phyloP scores from a whole-genome alignment of 2,113 vertebrate genomes.

The Amphiprion percula region DNA sequence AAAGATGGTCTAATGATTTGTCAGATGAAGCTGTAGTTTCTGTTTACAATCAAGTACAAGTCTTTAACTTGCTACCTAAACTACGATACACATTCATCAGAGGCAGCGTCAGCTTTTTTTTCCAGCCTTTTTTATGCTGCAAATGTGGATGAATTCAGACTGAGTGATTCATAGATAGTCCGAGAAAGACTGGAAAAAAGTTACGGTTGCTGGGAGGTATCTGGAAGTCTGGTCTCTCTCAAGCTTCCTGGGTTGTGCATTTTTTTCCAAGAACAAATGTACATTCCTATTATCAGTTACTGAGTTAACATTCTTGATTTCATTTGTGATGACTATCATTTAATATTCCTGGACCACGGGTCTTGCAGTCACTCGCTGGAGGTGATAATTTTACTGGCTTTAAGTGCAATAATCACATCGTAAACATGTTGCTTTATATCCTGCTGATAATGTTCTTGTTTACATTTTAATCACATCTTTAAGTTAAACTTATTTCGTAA shows the following conservation, averaged over 20 bases:
- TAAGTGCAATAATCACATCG: slow-evolving; percentile 76
- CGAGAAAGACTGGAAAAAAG: slow-evolving; percentile 15
- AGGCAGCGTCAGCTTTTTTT: not conserved
- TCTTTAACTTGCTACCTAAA: slow-evolving; percentile 29
- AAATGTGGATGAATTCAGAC: slow-evolving; percentile 28
- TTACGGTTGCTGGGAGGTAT: slow-evolving; percentile 17
- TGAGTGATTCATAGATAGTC: slow-evolving; percentile 32
- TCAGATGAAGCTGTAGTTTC: slow-evolving; percentile 32
- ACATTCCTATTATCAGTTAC: slow-evolving; percentile 34
- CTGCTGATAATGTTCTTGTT: slow-evolving; percentile 58
- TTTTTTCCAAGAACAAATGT: slow-evolving; percentile 39
- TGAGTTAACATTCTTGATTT: slow-evolving; percentile 18
- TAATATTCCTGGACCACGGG: slow-evolving; percentile 14
- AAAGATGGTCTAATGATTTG: slow-evolving; percentile 18
- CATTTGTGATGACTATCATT: slow-evolving; percentile 54
- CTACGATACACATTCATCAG: not conserved
- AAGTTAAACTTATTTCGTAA: slow-evolving; percentile 30
- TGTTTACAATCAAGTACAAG: slow-evolving; percentile 56
- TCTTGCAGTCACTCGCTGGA: not conserved
- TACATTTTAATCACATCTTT: slow-evolving; percentile 54
- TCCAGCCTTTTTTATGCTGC: not conserved
- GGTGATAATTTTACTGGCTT: slow-evolving; percentile 42
- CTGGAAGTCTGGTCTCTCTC: slow-evolving; percentile 25
- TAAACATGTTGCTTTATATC: slow-evolving; percentile 44
- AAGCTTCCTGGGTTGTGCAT: not conserved